These are phyloP conservation scores for Melanotaenia pygmaea DNA, from an alignment of 2,797 vertebrate species.

Conservation along the genomic window DNA sequence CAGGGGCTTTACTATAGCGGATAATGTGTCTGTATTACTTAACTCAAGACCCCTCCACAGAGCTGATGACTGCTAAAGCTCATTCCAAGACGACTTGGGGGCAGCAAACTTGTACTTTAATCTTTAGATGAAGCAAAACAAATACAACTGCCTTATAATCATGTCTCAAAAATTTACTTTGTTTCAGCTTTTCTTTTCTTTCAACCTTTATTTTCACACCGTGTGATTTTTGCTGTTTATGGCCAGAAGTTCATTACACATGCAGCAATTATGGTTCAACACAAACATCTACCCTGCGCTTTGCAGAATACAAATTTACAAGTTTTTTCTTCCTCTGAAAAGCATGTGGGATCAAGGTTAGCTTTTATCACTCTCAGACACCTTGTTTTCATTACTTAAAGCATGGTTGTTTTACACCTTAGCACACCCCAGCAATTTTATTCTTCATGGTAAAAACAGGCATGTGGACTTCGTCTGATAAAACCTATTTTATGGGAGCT, in stretches of 20 bases:
- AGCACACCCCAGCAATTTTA: constrained; percentile 27
- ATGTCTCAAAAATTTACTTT: constrained; percentile 1
- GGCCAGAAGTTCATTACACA: constrained; percentile 36
- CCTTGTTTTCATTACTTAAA: constrained; percentile 68
- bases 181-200: not conserved
- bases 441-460: constrained; percentile 42
- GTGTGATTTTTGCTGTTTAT: constrained; percentile 32
- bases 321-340: constrained; percentile 4
- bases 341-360: constrained; percentile 37
- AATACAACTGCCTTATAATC: constrained; percentile 18
- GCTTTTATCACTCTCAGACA: constrained; percentile 48
- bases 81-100: constrained; percentile 47
- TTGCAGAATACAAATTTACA: constrained; percentile 20
- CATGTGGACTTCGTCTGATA: constrained; percentile 48
- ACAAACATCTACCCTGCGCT: constrained; percentile 11
- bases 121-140: constrained; percentile 26
- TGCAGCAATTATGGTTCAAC: constrained; percentile 6
- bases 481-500: constrained; percentile 57
- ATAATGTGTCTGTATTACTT: constrained; percentile 64
- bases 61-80: constrained; percentile 45
- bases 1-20: constrained; percentile 40
- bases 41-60: constrained; percentile 52
- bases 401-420: constrained; percentile 33
- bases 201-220: not conserved
- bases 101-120: constrained; percentile 22